A percentile compares a stretch with the other conserved stretches of the same genome.
These are phyloP conservation scores for Sebastes minor DNA, from an alignment of 2,797 vertebrate species.

Conservation along the genomic window DNA sequence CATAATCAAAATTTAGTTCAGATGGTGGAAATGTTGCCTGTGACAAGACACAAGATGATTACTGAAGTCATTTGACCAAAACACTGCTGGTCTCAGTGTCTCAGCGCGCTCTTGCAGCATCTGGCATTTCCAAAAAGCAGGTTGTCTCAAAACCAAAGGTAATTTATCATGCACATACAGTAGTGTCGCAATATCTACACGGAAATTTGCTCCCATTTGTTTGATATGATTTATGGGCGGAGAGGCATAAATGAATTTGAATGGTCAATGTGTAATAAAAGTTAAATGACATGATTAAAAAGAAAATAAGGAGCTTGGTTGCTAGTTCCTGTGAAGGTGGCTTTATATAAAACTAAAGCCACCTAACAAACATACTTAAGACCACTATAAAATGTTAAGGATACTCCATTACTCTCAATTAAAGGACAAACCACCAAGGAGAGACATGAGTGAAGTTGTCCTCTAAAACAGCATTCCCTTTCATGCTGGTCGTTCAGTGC, in stretches of 20 bases:
- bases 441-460: neutral
- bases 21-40: neutral
- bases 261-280: constrained; percentile 36
- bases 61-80: constrained; percentile 1
- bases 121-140: neutral
- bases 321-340: constrained; percentile 1
- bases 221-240: constrained; percentile 27
- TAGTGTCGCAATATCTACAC: neutral
- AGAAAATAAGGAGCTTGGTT: neutral
- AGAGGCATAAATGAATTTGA: constrained; percentile 18
- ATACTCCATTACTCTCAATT: constrained; percentile 11
- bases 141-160: constrained; percentile 4
- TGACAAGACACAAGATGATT: neutral
- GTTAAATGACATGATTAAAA: constrained; percentile 26
- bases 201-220: constrained; percentile 4
- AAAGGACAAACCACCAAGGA: constrained; percentile 30
- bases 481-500: constrained; percentile 3
- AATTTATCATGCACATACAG: constrained; percentile 19
- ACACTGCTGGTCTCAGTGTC: neutral
- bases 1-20: neutral
- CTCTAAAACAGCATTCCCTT: neutral
- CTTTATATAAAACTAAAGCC: constrained; percentile 1
- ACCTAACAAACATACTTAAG: constrained; percentile 16
- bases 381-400: neutral
- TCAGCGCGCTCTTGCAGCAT: neutral